Conservation (phyloP, 2,888 invertebrate genomes). For the Dorcus parallelipipedus region DNA sequence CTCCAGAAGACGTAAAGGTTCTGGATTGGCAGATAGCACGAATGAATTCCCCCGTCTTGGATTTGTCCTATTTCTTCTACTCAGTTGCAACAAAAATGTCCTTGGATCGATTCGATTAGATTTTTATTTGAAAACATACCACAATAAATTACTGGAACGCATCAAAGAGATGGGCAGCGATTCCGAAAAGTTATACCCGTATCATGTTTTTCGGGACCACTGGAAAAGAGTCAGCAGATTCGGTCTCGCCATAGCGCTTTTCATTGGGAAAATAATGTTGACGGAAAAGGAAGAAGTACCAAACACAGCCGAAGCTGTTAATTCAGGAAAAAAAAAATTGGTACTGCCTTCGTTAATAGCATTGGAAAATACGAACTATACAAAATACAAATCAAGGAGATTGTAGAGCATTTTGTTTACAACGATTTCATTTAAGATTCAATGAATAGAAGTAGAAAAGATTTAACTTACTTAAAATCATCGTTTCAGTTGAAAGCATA, state of each 20-base stretch:
- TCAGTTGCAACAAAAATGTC: constrained; percentile 12
- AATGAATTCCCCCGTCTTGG: constrained; percentile 30
- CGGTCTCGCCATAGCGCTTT: constrained; percentile 20
- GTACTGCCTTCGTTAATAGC: background rate
- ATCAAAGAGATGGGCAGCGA: constrained; percentile 31
- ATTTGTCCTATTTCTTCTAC: constrained; percentile 38
- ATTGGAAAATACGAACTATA: background rate
- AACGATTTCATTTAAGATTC: background rate
- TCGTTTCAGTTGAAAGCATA: constrained; percentile 6
- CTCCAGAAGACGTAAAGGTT: constrained; percentile 7
- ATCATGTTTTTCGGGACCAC: constrained; percentile 24
- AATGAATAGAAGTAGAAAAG: background rate
- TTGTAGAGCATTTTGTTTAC: constrained; percentile 3
- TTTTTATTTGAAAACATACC: constrained; percentile 32
- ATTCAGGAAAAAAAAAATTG: background rate
- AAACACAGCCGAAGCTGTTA: constrained; percentile 7
- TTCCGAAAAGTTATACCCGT: constrained; percentile 33
- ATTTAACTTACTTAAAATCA: constrained; percentile 14
- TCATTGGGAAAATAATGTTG: constrained; percentile 2
- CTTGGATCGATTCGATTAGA: constrained; percentile 31
- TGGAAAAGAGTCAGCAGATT: constrained; percentile 24
- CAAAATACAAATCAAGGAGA: background rate
- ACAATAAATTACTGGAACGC: constrained; percentile 28
- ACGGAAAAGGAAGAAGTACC: constrained; percentile 1
- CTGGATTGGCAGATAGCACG: constrained; percentile 20